Percentiles rank a stretch among this genome's conserved stretches.
Conservation (phyloP, 2,888 invertebrate genomes). For the Arctia plantaginis region DNA sequence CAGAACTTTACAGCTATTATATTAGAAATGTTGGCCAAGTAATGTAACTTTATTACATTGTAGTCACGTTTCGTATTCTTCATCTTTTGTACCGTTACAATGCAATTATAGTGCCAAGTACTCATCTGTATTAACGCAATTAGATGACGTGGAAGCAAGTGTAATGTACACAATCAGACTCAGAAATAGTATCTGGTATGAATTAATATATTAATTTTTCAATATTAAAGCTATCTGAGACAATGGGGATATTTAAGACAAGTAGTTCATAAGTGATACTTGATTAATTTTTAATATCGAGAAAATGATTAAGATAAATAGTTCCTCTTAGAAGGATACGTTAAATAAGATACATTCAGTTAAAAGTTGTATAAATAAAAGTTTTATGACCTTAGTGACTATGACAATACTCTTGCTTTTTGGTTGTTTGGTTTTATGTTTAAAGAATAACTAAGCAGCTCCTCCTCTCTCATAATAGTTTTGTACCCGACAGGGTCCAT, state of each 20-base stretch:
- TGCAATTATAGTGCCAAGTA: conserved; percentile 58
- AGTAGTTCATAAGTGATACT: too few species aligned
- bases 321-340: too few species aligned
- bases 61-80: conserved; percentile 66
- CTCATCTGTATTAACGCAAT: conserved; percentile 58
- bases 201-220: not conserved
- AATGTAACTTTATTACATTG: conserved; percentile 61
- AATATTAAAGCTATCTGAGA: not conserved
- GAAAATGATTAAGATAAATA: too few species aligned
- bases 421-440: too few species aligned
- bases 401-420: too few species aligned
- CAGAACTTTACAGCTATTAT: conserved; percentile 72
- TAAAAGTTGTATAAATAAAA: too few species aligned
- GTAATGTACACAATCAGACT: conserved; percentile 56
- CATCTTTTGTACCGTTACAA: conserved; percentile 56
- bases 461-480: too few species aligned
- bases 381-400: too few species aligned
- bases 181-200: conserved; percentile 45
- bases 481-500: too few species aligned
- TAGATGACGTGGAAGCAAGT: conserved; percentile 52
- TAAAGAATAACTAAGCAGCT: too few species aligned
- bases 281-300: too few species aligned
- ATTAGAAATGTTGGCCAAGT: conserved; percentile 64
- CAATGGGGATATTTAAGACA: not conserved
- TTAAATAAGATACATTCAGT: too few species aligned